Evolutionary conservation across 2,113 vertebrate species (phyloP), one percentile per base, ranked within the genome.

Genomic region (Microtus montanus): DNA sequence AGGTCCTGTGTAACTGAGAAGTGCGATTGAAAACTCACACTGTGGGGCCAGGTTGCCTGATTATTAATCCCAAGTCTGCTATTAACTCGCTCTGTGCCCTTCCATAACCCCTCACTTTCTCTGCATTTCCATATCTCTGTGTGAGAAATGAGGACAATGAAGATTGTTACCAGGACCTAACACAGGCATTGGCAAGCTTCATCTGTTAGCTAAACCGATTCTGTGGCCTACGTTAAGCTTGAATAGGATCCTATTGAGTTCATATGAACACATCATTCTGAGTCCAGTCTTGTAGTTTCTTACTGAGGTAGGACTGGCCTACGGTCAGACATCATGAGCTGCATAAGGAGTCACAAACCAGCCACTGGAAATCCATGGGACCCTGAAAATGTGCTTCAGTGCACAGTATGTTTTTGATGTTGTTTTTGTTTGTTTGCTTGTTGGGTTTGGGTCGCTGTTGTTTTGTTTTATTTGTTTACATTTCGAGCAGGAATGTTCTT

Each of bases 401-500:
- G 26, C 9, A 22, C 14, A 58, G n/a, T 26, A 22, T 35, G 22
- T 3, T 54, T 78, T 77, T 30, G n/a, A 30, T 85, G 61, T 19
- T 85, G 54, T 20, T 44, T 47, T 47, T 41, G 52, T 68, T 68
- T 68, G n/a, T 52, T 64, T 44, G 38, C 30, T 6, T 70, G 14
- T 33, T 71, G 35, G 2, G 7, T 71, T 71, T 71, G n/a, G 6
- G 35, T n/a, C 19, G 17, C 19, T 71, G 68, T 30, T 70, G 15
- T 35, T 70, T 71, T n/a, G 35, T 71, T 49, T 58, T 74, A 66
- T 4, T 47, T 80, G 41, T 73, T 88, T 49, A 58, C 17, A 17
- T 52, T 64, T 92, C 73, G 28, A 49, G 44, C 83, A 89, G 63
- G 75, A 92, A 66, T 84, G 20, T 63, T 93, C 70, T 74, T 71